These are phyloP conservation scores for Avahi laniger DNA, from an alignment of 2,797 vertebrate species.

Conservation along the genomic window DNA sequence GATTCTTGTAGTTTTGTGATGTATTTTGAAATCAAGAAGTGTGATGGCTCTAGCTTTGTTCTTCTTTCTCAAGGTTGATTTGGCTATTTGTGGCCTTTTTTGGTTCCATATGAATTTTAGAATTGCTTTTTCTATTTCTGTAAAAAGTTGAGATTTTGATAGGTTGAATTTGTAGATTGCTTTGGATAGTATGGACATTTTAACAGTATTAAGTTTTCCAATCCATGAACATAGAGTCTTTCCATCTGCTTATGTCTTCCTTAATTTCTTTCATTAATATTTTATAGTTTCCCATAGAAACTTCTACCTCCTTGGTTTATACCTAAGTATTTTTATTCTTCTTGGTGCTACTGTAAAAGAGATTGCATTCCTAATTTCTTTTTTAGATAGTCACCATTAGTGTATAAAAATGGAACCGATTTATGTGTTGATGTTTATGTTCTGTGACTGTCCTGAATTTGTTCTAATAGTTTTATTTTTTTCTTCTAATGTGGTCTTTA, in stretches of 20 bases:
- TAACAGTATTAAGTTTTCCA: background rate
- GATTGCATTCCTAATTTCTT: background rate
- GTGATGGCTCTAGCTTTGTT: background rate
- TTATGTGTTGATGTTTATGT: background rate
- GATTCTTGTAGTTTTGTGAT: background rate
- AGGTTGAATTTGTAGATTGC: background rate
- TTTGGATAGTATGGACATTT: background rate
- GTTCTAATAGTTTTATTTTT: background rate
- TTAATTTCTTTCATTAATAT: background rate
- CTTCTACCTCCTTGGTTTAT: background rate
- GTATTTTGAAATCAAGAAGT: background rate
- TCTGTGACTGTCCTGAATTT: background rate
- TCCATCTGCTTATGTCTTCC: background rate
- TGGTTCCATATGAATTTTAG: background rate
- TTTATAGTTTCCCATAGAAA: background rate
- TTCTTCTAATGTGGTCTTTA: background rate
- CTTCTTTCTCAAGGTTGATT: background rate
- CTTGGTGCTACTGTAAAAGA: background rate
- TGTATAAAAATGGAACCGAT: background rate
- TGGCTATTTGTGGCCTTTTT: background rate
- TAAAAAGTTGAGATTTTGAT: background rate
- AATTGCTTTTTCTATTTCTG: background rate
- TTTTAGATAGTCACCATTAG: background rate
- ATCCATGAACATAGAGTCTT: background rate
- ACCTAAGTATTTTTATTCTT: background rate